phyloP scores from a whole-genome alignment of 2,888 invertebrate species.

The Neuroscelio doddi region DNA sequence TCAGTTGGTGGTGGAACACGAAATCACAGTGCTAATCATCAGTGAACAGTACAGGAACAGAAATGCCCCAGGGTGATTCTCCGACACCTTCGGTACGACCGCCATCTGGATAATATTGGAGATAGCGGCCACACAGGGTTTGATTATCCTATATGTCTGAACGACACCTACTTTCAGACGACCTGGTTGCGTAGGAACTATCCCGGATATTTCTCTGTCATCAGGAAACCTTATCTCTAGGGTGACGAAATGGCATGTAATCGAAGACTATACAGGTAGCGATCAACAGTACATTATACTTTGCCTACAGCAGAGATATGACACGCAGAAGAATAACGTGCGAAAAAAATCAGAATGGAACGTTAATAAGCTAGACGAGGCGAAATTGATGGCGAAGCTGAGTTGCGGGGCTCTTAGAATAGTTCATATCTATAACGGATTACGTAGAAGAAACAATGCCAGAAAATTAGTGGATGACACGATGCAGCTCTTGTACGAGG shows the following conservation, averaged over 20 bases:
- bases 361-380: too few species aligned
- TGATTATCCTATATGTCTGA: conserved; percentile 28
- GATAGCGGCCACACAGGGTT: conserved; percentile 45
- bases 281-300: conserved; percentile 33
- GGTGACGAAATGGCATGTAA: conserved; percentile 13
- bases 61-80: conserved; percentile 14
- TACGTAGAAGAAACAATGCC: too few species aligned
- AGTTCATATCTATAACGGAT: too few species aligned
- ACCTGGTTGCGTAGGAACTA: conserved; percentile 26
- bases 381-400: too few species aligned
- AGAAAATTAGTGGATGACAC: too few species aligned
- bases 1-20: conserved; percentile 15
- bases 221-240: conserved; percentile 17
- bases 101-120: conserved; percentile 42
- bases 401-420: too few species aligned
- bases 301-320: conserved; percentile 9
- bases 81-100: conserved; percentile 22
- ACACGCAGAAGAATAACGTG: too few species aligned
- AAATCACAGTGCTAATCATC: conserved; percentile 22
- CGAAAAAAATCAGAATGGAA: too few species aligned
- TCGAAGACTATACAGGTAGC: conserved; percentile 23
- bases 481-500: too few species aligned
- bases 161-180: conserved; percentile 29
- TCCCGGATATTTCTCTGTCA: conserved; percentile 38
- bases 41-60: conserved; percentile 36